A percentile compares a stretch with the other conserved stretches of the same genome.
phyloP scores from a whole-genome alignment of 2,797 vertebrate genomes.

The Gymnothorax reevesii region DNA sequence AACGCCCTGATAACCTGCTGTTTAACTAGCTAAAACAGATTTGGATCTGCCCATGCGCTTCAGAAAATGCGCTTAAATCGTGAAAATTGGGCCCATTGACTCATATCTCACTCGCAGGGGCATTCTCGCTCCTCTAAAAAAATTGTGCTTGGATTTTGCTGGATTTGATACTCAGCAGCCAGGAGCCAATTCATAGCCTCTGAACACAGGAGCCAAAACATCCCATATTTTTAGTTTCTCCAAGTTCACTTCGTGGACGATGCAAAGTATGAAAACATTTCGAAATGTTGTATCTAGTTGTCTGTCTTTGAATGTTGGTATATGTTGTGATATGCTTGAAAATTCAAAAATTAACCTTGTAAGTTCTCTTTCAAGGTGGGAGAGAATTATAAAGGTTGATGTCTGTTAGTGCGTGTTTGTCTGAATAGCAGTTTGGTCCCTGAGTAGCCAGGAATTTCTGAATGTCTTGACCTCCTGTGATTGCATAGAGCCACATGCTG shows the following conservation, averaged over 20 bases:
- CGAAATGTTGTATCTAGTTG: background rate
- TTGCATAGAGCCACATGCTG: background rate
- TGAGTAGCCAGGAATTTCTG: background rate
- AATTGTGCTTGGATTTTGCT: background rate
- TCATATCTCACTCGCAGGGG: background rate
- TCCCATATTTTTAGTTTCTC: background rate
- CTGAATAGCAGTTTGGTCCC: background rate
- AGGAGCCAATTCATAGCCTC: background rate
- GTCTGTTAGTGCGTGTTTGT: background rate
- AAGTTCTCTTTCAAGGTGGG: background rate
- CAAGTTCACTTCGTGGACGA: background rate
- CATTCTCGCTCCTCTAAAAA: background rate
- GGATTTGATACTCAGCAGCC: background rate
- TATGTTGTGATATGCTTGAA: background rate
- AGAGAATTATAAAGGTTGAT: background rate
- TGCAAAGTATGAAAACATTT: background rate
- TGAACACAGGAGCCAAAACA: background rate
- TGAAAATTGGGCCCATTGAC: background rate
- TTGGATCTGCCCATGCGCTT: background rate
- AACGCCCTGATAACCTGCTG: no score
- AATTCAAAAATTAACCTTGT: background rate
- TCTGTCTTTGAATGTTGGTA: background rate
- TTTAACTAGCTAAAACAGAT: no score
- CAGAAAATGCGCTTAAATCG: background rate
- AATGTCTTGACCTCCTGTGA: constrained; percentile 1